Evolutionary conservation across 2,888 invertebrate genomes (phyloP).

Genomic region (Macrophya alboannulata): DNA sequence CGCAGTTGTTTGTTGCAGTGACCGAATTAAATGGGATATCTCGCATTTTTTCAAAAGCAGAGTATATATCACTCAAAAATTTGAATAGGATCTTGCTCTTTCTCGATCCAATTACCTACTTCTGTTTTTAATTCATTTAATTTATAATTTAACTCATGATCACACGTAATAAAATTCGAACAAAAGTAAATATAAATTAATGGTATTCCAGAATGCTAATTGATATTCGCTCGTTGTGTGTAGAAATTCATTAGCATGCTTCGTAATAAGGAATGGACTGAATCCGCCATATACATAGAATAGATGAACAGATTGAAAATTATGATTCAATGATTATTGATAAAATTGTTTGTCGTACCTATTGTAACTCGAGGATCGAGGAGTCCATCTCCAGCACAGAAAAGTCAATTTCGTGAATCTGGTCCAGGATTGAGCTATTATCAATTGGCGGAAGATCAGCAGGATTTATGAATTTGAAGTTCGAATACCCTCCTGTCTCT

Average conservation of each 20-base stretch:
- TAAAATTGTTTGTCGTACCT: slow-evolving; percentile 66
- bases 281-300: too few species aligned
- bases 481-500: slow-evolving; percentile 73
- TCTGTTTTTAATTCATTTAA: not conserved
- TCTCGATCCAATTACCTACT: not conserved
- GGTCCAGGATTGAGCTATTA: slow-evolving; percentile 73
- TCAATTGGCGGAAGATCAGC: slow-evolving; percentile 72
- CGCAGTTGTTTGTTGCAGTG: not conserved
- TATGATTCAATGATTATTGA: too few species aligned
- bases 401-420: slow-evolving; percentile 74
- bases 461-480: slow-evolving; percentile 76
- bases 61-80: not conserved
- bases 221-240: too few species aligned
- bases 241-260: too few species aligned
- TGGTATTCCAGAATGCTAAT: too few species aligned
- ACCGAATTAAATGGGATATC: not conserved
- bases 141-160: not conserved
- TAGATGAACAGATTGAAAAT: too few species aligned
- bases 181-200: not conserved
- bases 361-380: slow-evolving; percentile 75
- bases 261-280: too few species aligned
- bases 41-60: not conserved
- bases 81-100: not conserved
- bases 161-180: not conserved
- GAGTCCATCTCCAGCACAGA: slow-evolving; percentile 72